Evolutionary conservation across 2,888 invertebrate genomes (phyloP).

Genomic region (Rotaria macrura): DNA sequence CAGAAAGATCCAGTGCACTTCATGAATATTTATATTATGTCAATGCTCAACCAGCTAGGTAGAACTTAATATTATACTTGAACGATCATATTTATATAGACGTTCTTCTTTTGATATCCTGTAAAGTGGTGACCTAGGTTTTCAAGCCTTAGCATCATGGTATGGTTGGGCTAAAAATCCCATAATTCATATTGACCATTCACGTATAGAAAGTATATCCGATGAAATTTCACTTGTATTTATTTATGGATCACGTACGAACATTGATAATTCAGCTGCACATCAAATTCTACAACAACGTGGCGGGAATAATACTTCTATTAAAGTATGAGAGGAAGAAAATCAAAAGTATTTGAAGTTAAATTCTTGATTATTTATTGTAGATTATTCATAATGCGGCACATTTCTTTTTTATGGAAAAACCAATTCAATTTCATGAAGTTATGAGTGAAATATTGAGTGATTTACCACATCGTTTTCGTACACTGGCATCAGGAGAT

Average conservation of each 20-base stretch:
- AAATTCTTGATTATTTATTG: neutral
- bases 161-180: conserved; percentile 91
- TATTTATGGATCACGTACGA: conserved; percentile 80
- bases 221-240: conserved; percentile 70
- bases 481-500: neutral
- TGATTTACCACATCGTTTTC: neutral
- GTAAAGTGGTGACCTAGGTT: conserved; percentile 74
- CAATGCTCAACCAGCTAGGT: conserved; percentile 57
- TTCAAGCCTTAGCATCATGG: conserved; percentile 66
- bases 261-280: conserved; percentile 75
- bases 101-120: neutral
- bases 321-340: neutral
- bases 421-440: neutral
- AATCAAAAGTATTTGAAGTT: no score
- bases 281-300: conserved; percentile 15
- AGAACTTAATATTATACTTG: neutral
- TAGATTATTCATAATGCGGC: conserved; percentile 18
- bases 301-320: neutral
- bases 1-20: conserved; percentile 54
- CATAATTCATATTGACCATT: conserved; percentile 58
- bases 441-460: neutral
- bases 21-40: conserved; percentile 89
- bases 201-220: conserved; percentile 61
- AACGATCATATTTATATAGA: neutral
- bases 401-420: conserved; percentile 17